phyloP scores from a whole-genome alignment of 2,888 invertebrate species.

The Drosophila borealis region DNA sequence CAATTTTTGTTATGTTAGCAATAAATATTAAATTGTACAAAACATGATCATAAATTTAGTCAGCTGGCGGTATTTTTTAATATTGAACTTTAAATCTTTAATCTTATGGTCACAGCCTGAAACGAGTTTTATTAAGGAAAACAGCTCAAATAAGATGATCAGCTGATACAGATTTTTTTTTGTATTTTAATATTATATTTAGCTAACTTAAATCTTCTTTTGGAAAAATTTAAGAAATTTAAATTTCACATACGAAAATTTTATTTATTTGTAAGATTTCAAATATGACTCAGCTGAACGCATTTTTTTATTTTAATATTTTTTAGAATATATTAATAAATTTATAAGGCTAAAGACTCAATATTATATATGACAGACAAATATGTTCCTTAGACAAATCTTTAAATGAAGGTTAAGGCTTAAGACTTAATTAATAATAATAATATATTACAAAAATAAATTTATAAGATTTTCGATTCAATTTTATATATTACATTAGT shows the following conservation, averaged over 20 bases:
- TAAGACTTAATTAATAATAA: too few relatives aligned
- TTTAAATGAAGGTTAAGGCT: too few relatives aligned
- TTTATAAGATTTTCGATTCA: too few relatives aligned
- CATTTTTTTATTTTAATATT: not conserved
- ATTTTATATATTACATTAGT: too few relatives aligned
- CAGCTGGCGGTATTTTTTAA: conserved; percentile 1
- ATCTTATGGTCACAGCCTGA: not conserved
- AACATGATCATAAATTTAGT: conserved; percentile 18
- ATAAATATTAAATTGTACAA: conserved; percentile 6
- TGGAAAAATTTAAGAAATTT: too few relatives aligned
- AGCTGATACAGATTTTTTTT: not conserved
- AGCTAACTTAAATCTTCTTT: not conserved
- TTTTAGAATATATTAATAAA: too few relatives aligned
- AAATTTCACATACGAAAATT: too few relatives aligned
- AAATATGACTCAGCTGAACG: not conserved
- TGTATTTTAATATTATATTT: not conserved
- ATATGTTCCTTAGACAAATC: too few relatives aligned
- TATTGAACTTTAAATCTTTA: conserved; percentile 9
- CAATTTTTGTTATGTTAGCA: not conserved
- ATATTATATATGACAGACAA: too few relatives aligned
- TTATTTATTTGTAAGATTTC: not conserved
- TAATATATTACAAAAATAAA: too few relatives aligned
- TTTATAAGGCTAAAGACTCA: too few relatives aligned
- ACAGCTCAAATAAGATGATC: not conserved
- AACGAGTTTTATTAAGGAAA: conserved; percentile 9